Conservation (phyloP, 2,888 invertebrate species). For the Ornithoptera alexandrae region DNA sequence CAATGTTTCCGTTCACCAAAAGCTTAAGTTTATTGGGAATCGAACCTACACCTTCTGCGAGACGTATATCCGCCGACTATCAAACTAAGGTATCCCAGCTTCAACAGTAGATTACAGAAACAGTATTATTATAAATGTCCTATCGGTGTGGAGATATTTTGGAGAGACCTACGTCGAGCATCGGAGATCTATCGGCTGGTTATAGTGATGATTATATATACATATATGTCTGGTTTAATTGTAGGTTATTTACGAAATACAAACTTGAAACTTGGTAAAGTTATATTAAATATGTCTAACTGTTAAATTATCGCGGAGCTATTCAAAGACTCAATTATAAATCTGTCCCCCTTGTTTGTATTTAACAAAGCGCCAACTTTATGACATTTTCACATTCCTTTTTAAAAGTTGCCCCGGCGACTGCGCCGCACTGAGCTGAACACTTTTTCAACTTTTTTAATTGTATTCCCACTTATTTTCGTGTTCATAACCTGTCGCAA, state of each 20-base stretch:
- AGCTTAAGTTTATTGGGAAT: no score
- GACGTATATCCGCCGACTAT: no score
- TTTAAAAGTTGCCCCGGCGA: constrained; percentile 20
- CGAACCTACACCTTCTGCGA: no score
- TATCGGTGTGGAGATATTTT: no score
- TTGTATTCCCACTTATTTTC: constrained; percentile 3
- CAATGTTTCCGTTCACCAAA: no score
- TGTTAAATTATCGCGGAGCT: constrained; percentile 13
- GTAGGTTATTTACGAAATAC: background rate
- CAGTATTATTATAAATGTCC: no score
- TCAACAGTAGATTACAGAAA: no score
- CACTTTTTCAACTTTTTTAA: constrained; percentile 11
- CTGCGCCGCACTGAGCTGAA: constrained; percentile 3
- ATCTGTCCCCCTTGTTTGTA: constrained; percentile 16
- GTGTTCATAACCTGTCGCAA: constrained; percentile 6
- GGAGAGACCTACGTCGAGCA: no score
- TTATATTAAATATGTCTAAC: constrained; percentile 20
- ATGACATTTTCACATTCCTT: constrained; percentile 26
- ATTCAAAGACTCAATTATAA: constrained; percentile 25
- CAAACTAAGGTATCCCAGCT: no score
- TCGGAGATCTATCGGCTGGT: no score
- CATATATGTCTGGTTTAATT: background rate
- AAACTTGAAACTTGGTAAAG: background rate
- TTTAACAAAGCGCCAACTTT: constrained; percentile 23
- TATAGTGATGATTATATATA: no score